A percentile compares a stretch with the other conserved stretches of the same genome.
These are phyloP conservation scores for Paradisaea rubra DNA, from an alignment of 2,113 vertebrate species.

Conservation along the genomic window DNA sequence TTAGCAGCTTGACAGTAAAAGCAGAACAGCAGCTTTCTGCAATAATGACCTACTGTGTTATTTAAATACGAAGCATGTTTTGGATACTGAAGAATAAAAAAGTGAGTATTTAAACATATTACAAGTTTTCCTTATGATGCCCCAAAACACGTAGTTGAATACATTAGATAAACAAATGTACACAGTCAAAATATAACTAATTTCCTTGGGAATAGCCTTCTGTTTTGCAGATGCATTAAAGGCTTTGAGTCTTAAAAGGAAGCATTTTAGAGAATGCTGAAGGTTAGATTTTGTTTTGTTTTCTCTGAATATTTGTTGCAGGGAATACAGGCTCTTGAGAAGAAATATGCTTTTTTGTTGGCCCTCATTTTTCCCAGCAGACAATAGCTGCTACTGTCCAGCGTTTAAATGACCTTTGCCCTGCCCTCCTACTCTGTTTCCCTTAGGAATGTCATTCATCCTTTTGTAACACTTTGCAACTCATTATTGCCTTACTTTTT, in stretches of 20 bases:
- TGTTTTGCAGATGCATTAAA: background rate
- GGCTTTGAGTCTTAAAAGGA: background rate
- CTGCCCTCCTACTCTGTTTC: constrained; percentile 70
- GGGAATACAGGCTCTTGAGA: background rate
- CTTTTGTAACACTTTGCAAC: constrained; percentile 48
- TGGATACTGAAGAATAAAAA: background rate
- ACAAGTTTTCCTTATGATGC: background rate
- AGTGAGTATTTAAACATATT: background rate
- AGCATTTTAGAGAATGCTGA: background rate
- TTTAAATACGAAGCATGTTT: background rate
- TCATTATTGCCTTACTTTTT: constrained; percentile 45
- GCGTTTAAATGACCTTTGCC: constrained; percentile 70
- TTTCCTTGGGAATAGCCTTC: background rate
- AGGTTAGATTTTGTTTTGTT: constrained; percentile 19
- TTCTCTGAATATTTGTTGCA: background rate
- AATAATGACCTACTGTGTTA: background rate
- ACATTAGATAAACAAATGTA: background rate
- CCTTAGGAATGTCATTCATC: constrained; percentile 70
- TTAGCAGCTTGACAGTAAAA: background rate
- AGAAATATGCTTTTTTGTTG: constrained; percentile 40
- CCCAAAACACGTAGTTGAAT: background rate
- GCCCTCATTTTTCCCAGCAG: constrained; percentile 19
- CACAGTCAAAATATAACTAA: background rate
- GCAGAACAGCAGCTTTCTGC: background rate
- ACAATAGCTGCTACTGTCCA: constrained; percentile 68